These are phyloP conservation scores for Neosalanx taihuensis DNA, from an alignment of 2,797 vertebrate species.

Conservation along the genomic window DNA sequence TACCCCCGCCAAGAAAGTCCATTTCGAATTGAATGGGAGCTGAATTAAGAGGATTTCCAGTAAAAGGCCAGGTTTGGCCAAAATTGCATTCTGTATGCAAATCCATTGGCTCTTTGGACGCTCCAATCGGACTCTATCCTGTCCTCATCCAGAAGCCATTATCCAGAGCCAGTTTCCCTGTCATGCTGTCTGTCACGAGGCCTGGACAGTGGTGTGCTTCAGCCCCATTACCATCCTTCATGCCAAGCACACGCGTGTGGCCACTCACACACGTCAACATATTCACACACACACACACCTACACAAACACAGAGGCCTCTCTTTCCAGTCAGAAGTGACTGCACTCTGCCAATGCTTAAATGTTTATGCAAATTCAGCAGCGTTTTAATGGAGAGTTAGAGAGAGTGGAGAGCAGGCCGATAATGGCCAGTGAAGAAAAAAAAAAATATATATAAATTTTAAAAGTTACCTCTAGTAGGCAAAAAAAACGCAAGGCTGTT, in stretches of 20 bases:
- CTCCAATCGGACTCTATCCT: conserved; percentile 40
- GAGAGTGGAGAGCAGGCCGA: too few relatives aligned
- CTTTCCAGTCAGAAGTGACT: too few relatives aligned
- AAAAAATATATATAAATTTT: too few relatives aligned
- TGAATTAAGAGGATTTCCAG: conserved; percentile 79
- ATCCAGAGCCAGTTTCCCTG: conserved; percentile 47
- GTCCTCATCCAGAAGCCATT: conserved; percentile 63
- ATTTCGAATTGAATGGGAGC: conserved; percentile 78
- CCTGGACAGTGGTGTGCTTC: conserved; percentile 13
- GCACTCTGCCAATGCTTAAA: not conserved
- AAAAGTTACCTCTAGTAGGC: too few relatives aligned
- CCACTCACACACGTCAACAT: not conserved
- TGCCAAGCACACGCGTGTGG: not conserved
- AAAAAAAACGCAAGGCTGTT: too few relatives aligned
- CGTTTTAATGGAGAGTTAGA: too few relatives aligned
- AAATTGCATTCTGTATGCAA: conserved; percentile 73
- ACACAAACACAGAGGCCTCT: not conserved
- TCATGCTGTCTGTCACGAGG: conserved; percentile 44
- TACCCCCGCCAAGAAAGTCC: conserved; percentile 72
- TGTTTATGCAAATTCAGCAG: not conserved
- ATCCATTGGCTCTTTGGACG: conserved; percentile 64
- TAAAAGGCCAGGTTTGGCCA: conserved; percentile 72
- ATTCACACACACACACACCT: conserved; percentile 28
- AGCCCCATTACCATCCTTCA: not conserved
- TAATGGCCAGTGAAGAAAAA: too few relatives aligned